Evolutionary conservation across 2,888 invertebrate genomes (phyloP).

Genomic region (Anodontia alba): DNA sequence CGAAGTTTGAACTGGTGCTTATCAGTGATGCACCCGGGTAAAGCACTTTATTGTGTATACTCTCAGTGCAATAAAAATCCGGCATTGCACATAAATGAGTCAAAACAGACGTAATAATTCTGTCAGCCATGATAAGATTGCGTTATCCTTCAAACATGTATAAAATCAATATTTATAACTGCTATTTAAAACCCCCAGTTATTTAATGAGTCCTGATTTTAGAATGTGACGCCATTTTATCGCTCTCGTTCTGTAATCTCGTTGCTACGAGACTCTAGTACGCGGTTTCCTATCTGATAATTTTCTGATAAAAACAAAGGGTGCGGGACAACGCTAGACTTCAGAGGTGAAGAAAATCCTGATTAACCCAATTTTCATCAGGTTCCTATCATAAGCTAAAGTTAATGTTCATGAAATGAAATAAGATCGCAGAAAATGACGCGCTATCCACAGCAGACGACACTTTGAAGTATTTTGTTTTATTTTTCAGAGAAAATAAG

Average conservation of each 20-base stretch:
- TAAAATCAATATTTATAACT: slow-evolving; percentile 18
- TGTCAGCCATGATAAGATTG: slow-evolving; percentile 3
- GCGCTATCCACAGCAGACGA: too few species aligned
- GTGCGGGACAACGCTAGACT: slow-evolving; percentile 51
- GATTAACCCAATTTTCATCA: slow-evolving; percentile 57
- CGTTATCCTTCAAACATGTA: slow-evolving; percentile 3
- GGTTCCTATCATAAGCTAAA: slow-evolving; percentile 47
- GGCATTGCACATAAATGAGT: not conserved
- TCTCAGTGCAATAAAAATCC: not conserved
- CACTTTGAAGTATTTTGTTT: too few species aligned
- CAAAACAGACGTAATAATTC: slow-evolving; percentile 12
- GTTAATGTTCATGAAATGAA: slow-evolving; percentile 12
- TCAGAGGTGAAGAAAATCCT: slow-evolving; percentile 62
- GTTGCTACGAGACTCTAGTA: slow-evolving; percentile 22
- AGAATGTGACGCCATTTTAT: slow-evolving; percentile 18
- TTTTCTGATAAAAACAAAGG: slow-evolving; percentile 18
- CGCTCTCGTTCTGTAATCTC: slow-evolving; percentile 19
- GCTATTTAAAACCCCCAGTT: not conserved
- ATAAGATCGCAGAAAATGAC: slow-evolving; percentile 1
- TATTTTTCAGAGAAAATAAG: too few species aligned
- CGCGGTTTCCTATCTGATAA: slow-evolving; percentile 27
- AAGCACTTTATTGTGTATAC: not conserved
- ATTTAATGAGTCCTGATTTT: slow-evolving; percentile 13
- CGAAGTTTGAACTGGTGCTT: too few species aligned
- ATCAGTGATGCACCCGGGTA: not conserved